These are phyloP conservation scores for Aquatica leii DNA, from an alignment of 2,888 invertebrate genomes.

Conservation along the genomic window DNA sequence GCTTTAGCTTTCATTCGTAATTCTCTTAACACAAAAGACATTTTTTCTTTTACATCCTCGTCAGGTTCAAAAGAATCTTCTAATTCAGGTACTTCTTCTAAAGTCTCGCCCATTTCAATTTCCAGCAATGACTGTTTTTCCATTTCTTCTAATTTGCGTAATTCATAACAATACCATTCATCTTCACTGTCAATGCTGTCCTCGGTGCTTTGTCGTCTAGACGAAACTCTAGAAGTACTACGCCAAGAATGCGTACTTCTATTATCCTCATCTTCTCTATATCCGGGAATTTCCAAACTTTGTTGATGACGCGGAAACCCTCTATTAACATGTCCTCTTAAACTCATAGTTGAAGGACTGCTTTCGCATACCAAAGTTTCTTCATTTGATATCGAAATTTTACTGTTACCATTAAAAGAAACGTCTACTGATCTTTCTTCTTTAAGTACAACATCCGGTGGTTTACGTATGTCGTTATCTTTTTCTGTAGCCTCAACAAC, in stretches of 20 bases:
- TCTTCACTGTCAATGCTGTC: slow-evolving; percentile 94
- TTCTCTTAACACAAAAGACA: slow-evolving; percentile 82
- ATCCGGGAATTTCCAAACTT: slow-evolving; percentile 81
- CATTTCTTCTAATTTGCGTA: slow-evolving; percentile 85
- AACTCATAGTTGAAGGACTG: slow-evolving; percentile 72
- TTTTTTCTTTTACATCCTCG: slow-evolving; percentile 77
- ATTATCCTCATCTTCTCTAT: slow-evolving; percentile 74
- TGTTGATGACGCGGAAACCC: slow-evolving; percentile 76
- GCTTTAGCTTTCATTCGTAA: slow-evolving; percentile 73
- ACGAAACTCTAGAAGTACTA: slow-evolving; percentile 85
- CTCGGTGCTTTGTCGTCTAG: slow-evolving; percentile 88
- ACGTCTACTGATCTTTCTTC: slow-evolving; percentile 55
- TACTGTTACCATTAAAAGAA: slow-evolving; percentile 46
- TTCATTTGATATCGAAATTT: slow-evolving; percentile 60
- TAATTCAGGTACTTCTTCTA: slow-evolving; percentile 65
- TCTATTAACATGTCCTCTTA: slow-evolving; percentile 66
- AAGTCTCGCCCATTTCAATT: slow-evolving; percentile 67
- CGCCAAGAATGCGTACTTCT: slow-evolving; percentile 88
- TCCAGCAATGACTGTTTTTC: slow-evolving; percentile 78
- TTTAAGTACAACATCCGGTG: slow-evolving; percentile 32
- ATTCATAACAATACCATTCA: slow-evolving; percentile 91
- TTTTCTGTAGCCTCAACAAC: slow-evolving; percentile 18
- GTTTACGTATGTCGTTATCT: slow-evolving; percentile 34
- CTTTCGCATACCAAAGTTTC: slow-evolving; percentile 68
- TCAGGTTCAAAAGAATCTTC: slow-evolving; percentile 68